These are phyloP conservation scores for Bufotes viridis DNA, from an alignment of 2,797 vertebrate species.

Conservation along the genomic window DNA sequence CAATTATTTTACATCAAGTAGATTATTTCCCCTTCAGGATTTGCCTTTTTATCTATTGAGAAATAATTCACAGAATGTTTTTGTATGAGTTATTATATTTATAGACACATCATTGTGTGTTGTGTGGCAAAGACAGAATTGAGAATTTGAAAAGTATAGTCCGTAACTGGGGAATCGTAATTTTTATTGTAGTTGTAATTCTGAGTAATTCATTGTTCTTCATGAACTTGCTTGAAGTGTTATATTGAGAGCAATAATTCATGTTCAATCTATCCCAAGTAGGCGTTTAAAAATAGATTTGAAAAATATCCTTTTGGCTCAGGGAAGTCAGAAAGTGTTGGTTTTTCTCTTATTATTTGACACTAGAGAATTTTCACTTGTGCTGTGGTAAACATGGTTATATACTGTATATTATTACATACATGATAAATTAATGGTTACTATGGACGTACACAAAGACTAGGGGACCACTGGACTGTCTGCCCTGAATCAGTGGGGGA, in stretches of 20 bases:
- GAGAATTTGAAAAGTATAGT: constrained; percentile 24
- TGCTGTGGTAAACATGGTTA: background rate
- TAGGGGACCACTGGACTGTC: too few species aligned
- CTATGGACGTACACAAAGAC: too few species aligned
- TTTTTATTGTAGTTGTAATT: constrained; percentile 44
- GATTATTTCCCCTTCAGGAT: background rate
- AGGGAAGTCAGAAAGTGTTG: background rate
- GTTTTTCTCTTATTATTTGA: background rate
- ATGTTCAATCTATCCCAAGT: constrained; percentile 23
- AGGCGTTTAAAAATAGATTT: constrained; percentile 36
- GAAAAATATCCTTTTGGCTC: constrained; percentile 27
- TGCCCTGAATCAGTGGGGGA: too few species aligned
- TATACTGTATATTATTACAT: background rate
- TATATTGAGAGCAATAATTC: constrained; percentile 48
- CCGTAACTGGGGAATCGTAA: constrained; percentile 12
- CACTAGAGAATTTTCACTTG: background rate
- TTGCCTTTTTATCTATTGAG: background rate
- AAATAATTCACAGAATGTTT: background rate
- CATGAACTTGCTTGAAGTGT: constrained; percentile 23
- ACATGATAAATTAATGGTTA: too few species aligned
- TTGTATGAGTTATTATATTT: background rate
- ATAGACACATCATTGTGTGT: constrained; percentile 1
- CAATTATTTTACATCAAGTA: background rate
- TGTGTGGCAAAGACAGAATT: background rate
- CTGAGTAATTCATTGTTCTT: constrained; percentile 41